Evolutionary conservation across 2,113 vertebrate genomes (phyloP).

Genomic region (Urocolius indicus): DNA sequence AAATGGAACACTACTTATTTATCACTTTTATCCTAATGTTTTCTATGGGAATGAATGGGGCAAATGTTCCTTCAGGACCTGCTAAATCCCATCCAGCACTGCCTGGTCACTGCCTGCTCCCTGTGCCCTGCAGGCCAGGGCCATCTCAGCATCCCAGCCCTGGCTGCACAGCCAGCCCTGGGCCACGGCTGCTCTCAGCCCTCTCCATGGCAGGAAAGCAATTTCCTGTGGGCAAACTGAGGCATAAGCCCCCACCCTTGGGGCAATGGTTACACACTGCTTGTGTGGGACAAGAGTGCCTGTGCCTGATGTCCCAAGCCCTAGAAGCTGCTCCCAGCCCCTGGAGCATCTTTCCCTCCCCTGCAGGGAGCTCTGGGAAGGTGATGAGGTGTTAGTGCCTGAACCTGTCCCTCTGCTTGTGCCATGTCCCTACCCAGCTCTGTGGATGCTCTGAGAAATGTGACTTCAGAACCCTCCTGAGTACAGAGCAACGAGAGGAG

Average conservation of each 20-base stretch:
- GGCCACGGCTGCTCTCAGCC: not conserved
- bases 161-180: not conserved
- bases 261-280: not conserved
- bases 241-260: not conserved
- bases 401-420: not conserved
- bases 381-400: not conserved
- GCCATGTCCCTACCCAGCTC: accelerated
- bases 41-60: not conserved
- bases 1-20: constrained; percentile 58
- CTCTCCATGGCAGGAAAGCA: accelerated
- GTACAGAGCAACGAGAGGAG: not conserved
- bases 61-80: not conserved
- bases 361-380: not conserved
- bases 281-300: not conserved
- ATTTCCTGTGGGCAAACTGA: not conserved
- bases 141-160: not conserved
- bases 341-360: not conserved
- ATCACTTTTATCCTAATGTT: constrained; percentile 33
- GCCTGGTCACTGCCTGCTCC: too few relatives aligned
- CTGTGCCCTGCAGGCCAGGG: not conserved
- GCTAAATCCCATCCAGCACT: constrained; percentile 1
- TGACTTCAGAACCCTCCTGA: not conserved
- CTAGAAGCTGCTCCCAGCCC: not conserved
- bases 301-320: accelerated
- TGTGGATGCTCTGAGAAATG: not conserved